These are phyloP conservation scores for Troides oblongomaculatus DNA, from an alignment of 2,888 invertebrate species.

Conservation along the genomic window DNA sequence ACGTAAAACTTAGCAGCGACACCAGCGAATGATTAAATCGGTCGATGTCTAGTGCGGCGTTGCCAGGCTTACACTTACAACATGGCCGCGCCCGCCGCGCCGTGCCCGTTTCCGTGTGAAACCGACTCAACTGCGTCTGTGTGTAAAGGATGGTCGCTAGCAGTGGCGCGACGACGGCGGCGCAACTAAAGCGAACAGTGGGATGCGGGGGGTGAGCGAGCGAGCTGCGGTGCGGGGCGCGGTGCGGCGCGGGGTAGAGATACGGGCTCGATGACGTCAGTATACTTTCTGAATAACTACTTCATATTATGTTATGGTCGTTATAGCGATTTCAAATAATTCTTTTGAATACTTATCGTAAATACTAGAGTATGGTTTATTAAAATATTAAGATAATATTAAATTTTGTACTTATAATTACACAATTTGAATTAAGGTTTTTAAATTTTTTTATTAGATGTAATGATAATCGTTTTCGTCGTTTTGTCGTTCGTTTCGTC, in stretches of 20 bases:
- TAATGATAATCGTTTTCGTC: too few species aligned
- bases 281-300: slow-evolving; percentile 67
- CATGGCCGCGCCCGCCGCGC: slow-evolving; percentile 75
- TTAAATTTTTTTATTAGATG: too few species aligned
- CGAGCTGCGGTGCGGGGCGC: not conserved
- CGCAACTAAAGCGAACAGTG: slow-evolving; percentile 52
- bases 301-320: slow-evolving; percentile 27
- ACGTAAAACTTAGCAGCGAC: slow-evolving; percentile 56
- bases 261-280: slow-evolving; percentile 72
- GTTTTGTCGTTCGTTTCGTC: too few species aligned
- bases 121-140: slow-evolving; percentile 71
- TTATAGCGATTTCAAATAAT: slow-evolving; percentile 27
- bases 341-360: slow-evolving; percentile 15
- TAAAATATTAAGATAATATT: not conserved
- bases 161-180: slow-evolving; percentile 41
- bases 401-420: not conserved
- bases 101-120: slow-evolving; percentile 80
- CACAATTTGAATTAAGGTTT: not conserved
- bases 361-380: not conserved
- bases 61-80: slow-evolving; percentile 77
- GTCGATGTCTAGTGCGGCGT: slow-evolving; percentile 79
- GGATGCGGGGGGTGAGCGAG: slow-evolving; percentile 33
- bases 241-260: slow-evolving; percentile 41
- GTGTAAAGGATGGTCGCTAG: slow-evolving; percentile 47
- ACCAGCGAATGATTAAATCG: slow-evolving; percentile 70